Conservation (phyloP, 2,888 invertebrate genomes). For the Ennomos erosarius region DNA sequence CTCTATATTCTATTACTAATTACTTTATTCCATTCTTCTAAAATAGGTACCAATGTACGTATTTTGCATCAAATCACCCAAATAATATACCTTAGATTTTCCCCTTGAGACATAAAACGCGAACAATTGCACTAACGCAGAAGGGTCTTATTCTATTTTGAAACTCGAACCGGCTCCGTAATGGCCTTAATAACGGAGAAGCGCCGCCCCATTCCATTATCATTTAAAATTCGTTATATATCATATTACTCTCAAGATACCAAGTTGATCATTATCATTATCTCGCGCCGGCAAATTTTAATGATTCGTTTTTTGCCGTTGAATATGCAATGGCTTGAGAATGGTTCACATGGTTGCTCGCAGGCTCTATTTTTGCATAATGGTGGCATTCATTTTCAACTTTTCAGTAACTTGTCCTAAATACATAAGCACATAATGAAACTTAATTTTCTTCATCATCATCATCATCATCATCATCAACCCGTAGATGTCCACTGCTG, state of each 20-base stretch:
- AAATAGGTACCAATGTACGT: no score
- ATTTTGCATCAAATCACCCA: no score
- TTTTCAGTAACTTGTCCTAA: neutral
- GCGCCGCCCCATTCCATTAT: slow-evolving; percentile 29
- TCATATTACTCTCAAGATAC: slow-evolving; percentile 34
- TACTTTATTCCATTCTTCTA: no score
- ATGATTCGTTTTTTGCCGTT: slow-evolving; percentile 41
- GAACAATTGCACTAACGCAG: slow-evolving; percentile 13
- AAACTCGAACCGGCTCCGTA: slow-evolving; percentile 22
- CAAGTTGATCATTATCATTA: slow-evolving; percentile 43
- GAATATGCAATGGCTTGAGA: slow-evolving; percentile 38
- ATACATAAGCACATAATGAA: no score
- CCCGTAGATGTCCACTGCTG: no score
- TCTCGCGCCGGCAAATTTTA: slow-evolving; percentile 43
- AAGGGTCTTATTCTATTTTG: slow-evolving; percentile 15
- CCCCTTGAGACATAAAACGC: neutral
- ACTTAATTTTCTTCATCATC: no score
- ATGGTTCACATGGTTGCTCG: slow-evolving; percentile 4
- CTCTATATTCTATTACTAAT: no score
- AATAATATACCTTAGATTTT: neutral
- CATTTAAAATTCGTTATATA: slow-evolving; percentile 40
- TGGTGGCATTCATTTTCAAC: neutral
- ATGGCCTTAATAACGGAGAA: slow-evolving; percentile 31
- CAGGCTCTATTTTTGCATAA: neutral
- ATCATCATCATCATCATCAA: no score